A percentile compares a stretch with the other conserved stretches of the same genome.
Evolutionary conservation across 1,140 invertebrate genomes (phyloP).

Genomic region (Brachionus sp.): DNA sequence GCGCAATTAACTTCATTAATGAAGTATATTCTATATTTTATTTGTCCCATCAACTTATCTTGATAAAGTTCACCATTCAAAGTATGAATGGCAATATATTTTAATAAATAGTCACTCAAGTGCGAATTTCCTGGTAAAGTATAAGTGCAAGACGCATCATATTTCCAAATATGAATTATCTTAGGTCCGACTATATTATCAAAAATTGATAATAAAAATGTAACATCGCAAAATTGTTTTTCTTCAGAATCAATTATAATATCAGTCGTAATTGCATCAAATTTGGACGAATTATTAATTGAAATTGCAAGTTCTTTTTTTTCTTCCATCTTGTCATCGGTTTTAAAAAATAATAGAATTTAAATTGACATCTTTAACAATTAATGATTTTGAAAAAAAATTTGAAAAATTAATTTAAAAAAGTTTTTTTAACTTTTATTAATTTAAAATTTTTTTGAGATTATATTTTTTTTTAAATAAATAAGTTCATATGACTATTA

Average conservation of each 20-base stretch:
- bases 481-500: not conserved
- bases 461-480: too few relatives aligned
- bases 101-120: constrained; percentile 1
- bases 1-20: constrained; percentile 29
- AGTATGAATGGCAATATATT: constrained; percentile 24
- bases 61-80: constrained; percentile 40
- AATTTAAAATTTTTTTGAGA: too few relatives aligned
- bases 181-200: constrained; percentile 41
- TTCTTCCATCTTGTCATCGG: not conserved
- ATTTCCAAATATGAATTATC: constrained; percentile 13
- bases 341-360: not conserved
- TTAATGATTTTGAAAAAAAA: too few relatives aligned
- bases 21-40: constrained; percentile 33
- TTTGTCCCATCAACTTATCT: constrained; percentile 21
- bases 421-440: too few relatives aligned
- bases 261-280: not conserved
- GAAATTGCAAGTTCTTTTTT: not conserved
- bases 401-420: too few relatives aligned
- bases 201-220: constrained; percentile 42
- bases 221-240: not conserved
- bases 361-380: too few relatives aligned
- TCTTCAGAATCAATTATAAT: not conserved
- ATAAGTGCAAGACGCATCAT: not conserved
- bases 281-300: not conserved
- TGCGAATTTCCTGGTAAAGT: too few relatives aligned